Base-by-base conservation (phyloP, 1,140 invertebrate genomes). In the Heliconius nattereri region DNA sequence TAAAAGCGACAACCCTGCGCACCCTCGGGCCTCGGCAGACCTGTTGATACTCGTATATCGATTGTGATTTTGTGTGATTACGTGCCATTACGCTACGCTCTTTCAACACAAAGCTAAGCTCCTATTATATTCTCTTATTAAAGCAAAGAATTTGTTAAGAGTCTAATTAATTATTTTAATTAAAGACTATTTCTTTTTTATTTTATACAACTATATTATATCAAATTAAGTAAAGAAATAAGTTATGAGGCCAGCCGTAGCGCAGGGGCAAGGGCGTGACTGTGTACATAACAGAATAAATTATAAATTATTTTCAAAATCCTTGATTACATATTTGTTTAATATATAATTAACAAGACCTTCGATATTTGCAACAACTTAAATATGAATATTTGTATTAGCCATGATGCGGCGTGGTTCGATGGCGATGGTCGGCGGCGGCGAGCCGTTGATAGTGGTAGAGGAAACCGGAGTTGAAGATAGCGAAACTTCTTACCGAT, bases 361-460 rank as follows among this genome's bases (percentile, higher is more conserved):
- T 45, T 45, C 11, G 2, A 45, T 45, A 16, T 16, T 16, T 45
- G 13, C 16, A 45, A 45, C 13, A 66, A 29, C 13, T n/a, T 66
- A 66, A 66, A 66, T 66, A 66, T 37, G 3, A 20, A 37, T n/a
- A 35, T 72, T 66, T 80, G n/a, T 49, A 20, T 11, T 79, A 93
- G 92, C 88, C 79, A 94, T 91, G 91, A 91, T 94, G 91, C 91
- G 92, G 89, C 92, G 92, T 78, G 91, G 91, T 84, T 94, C 92
- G 73, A 92, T 94, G 91, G 91, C 91, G 37, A 88, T 93, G 71
- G 78, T 83, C 73, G 90, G 90, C 75, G 91, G 89, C 37, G 92
- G 91, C 71, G 97, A 97, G 87, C 97, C 97, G 2, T 95, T 97
- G 66, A 98, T 98, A 83, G 97, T 98, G 54, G 97, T 98, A 3